These are phyloP conservation scores for Carterocephalus palaemon DNA, from an alignment of 2,888 invertebrate genomes.

Conservation along the genomic window DNA sequence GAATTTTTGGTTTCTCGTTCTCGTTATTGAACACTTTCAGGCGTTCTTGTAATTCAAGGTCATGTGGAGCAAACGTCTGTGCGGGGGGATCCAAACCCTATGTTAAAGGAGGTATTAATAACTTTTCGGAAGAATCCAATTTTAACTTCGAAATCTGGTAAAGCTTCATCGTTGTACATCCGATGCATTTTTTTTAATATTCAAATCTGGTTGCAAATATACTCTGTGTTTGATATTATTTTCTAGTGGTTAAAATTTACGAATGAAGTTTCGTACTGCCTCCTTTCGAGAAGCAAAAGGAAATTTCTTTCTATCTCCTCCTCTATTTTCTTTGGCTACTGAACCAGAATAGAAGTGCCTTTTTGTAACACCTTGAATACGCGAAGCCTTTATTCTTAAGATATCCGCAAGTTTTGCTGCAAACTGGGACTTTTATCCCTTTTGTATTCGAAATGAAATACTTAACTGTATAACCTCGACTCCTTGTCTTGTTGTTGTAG, in stretches of 20 bases:
- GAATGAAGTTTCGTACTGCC: slow-evolving; percentile 13
- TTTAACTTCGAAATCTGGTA: slow-evolving; percentile 27
- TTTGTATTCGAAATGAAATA: too few species aligned
- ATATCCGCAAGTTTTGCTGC: slow-evolving; percentile 28
- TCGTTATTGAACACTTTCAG: slow-evolving; percentile 18
- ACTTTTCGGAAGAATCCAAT: slow-evolving; percentile 30
- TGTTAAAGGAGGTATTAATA: slow-evolving; percentile 31
- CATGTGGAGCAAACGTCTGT: slow-evolving; percentile 32
- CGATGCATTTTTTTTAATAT: neutral
- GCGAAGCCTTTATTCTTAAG: slow-evolving; percentile 30
- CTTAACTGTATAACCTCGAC: too few species aligned
- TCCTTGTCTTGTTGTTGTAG: too few species aligned
- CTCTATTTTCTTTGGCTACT: slow-evolving; percentile 4
- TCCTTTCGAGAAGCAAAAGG: slow-evolving; percentile 5
- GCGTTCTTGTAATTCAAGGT: slow-evolving; percentile 28
- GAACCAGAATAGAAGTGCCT: slow-evolving; percentile 19
- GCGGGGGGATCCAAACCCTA: slow-evolving; percentile 30
- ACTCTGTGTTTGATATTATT: slow-evolving; percentile 1
- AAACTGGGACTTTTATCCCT: slow-evolving; percentile 5
- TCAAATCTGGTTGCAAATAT: neutral
- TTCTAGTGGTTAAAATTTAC: slow-evolving; percentile 13
- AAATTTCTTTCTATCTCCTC: slow-evolving; percentile 12
- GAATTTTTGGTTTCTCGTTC: slow-evolving; percentile 1
- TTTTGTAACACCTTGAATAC: slow-evolving; percentile 31
- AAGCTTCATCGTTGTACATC: slow-evolving; percentile 25